A percentile compares a stretch with the other conserved stretches of the same genome.
Evolutionary conservation across 2,113 vertebrate genomes (phyloP).

Genomic region (Empidonax alnorum): DNA sequence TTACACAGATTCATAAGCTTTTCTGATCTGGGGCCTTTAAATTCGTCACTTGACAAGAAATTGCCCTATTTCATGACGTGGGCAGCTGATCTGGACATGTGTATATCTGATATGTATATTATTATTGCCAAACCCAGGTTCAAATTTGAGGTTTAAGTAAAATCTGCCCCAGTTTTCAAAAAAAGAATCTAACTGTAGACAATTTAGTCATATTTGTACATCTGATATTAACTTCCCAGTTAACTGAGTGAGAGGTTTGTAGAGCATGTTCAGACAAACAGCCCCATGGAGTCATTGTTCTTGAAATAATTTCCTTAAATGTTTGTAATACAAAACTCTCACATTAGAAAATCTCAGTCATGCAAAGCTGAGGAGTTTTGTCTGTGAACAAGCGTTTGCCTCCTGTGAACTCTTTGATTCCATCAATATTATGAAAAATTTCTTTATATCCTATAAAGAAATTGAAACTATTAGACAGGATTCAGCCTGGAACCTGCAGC

Average conservation of each 20-base stretch:
- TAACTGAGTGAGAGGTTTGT: background rate
- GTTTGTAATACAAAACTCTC: background rate
- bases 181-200: background rate
- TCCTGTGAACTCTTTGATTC: background rate
- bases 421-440: background rate
- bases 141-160: background rate
- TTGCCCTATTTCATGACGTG: background rate
- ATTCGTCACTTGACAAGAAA: background rate
- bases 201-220: background rate
- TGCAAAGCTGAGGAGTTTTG: background rate
- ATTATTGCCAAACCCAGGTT: background rate
- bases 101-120: background rate
- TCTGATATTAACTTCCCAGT: background rate
- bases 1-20: background rate
- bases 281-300: background rate
- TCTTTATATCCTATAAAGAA: background rate
- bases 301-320: background rate
- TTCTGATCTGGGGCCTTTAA: background rate
- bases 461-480: background rate
- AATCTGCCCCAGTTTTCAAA: background rate
- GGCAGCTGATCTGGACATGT: background rate
- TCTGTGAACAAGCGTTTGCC: fast-evolving
- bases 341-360: background rate
- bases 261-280: background rate
- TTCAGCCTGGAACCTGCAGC: background rate